Percentiles rank a stretch among this genome's conserved stretches.
These are phyloP conservation scores for Microplitis manilae DNA, from an alignment of 2,888 invertebrate genomes.

Conservation along the genomic window DNA sequence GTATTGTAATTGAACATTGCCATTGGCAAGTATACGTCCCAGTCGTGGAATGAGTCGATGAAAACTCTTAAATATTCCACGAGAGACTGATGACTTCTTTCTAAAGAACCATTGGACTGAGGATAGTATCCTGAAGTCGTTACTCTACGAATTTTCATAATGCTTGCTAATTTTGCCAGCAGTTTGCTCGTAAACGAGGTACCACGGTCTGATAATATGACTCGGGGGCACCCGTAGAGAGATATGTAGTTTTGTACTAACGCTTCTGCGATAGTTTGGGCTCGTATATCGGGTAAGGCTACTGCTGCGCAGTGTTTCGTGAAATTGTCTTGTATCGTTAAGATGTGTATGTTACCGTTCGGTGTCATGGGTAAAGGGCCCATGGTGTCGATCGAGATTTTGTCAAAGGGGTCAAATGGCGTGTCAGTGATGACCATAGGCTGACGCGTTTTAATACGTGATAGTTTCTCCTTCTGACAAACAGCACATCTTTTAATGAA, in stretches of 20 bases:
- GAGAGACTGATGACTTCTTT: conserved; percentile 35
- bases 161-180: conserved; percentile 24
- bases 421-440: conserved; percentile 48
- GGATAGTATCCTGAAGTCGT: conserved; percentile 7
- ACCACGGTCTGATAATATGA: not conserved
- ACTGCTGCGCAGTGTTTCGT: conserved; percentile 36
- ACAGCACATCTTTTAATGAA: conserved; percentile 40
- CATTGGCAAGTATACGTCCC: conserved; percentile 4
- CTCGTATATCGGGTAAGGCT: conserved; percentile 26
- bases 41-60: not conserved
- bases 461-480: conserved; percentile 45
- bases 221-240: not conserved
- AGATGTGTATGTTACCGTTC: conserved; percentile 34
- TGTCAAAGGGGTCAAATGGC: conserved; percentile 39
- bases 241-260: conserved; percentile 14
- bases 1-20: conserved; percentile 21
- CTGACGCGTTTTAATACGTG: conserved; percentile 27
- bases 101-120: conserved; percentile 24
- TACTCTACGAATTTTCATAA: not conserved
- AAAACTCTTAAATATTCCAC: conserved; percentile 13
- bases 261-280: conserved; percentile 21
- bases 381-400: conserved; percentile 46
- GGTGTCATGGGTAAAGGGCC: conserved; percentile 32
- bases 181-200: conserved; percentile 30
- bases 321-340: conserved; percentile 39